These are phyloP conservation scores for Polyommatus iphigenia DNA, from an alignment of 2,888 invertebrate species.

Conservation along the genomic window DNA sequence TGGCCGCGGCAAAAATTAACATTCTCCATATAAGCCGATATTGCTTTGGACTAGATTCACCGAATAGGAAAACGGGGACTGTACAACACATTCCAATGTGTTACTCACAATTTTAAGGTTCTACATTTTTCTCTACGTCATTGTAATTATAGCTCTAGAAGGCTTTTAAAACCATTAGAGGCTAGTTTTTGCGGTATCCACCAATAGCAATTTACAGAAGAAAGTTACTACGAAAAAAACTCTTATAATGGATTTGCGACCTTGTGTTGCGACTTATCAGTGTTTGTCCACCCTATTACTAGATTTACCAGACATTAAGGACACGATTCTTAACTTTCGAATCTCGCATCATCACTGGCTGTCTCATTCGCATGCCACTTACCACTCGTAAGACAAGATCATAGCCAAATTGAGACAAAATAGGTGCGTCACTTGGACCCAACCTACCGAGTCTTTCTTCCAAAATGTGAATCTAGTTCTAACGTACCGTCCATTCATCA, in stretches of 20 bases:
- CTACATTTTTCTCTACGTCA: not conserved
- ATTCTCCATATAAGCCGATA: constrained; percentile 37
- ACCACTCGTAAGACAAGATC: too few species aligned
- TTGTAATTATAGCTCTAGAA: not conserved
- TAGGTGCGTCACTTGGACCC: not conserved
- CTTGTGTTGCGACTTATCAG: too few species aligned
- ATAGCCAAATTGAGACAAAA: not conserved
- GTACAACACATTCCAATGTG: not conserved
- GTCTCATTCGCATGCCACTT: too few species aligned
- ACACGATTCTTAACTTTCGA: too few species aligned
- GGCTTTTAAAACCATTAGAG: not conserved
- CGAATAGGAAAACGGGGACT: not conserved
- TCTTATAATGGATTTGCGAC: too few species aligned
- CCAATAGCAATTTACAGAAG: not conserved
- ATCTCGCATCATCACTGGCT: too few species aligned
- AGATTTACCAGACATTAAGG: too few species aligned
- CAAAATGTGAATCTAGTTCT: not conserved
- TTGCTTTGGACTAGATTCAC: not conserved
- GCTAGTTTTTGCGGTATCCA: too few species aligned
- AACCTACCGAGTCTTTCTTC: not conserved
- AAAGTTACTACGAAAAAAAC: not conserved
- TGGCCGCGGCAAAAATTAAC: constrained; percentile 49
- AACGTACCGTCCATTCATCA: not conserved
- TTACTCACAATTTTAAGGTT: not conserved
- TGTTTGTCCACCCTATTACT: too few species aligned